Evolutionary conservation across 2,113 vertebrate genomes (phyloP).

Genomic region (Triplophysa tibetana): DNA sequence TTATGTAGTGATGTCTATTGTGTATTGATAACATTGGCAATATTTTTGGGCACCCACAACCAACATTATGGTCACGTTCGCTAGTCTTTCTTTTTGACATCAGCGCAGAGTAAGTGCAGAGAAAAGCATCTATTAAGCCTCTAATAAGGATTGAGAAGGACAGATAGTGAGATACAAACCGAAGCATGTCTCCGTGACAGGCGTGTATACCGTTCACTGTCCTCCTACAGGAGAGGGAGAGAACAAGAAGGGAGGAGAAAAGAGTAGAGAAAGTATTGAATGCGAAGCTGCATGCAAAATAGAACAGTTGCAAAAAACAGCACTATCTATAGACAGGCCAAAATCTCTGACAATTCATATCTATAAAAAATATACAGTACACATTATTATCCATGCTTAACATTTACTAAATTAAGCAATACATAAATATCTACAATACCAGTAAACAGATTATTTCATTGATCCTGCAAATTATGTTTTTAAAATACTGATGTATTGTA

Average conservation of each 20-base stretch:
- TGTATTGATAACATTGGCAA: too few species aligned
- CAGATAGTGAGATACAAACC: conserved; percentile 78
- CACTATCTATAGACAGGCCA: neutral
- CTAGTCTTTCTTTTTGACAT: neutral
- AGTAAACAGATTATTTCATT: neutral
- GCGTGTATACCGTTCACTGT: conserved; percentile 90
- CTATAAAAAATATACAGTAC: neutral
- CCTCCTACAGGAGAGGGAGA: conserved; percentile 77
- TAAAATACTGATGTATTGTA: too few species aligned
- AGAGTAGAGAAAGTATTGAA: neutral
- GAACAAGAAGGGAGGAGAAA: conserved; percentile 24
- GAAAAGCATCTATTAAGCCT: neutral
- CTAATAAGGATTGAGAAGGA: conserved; percentile 2
- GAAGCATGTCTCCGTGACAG: conserved; percentile 80
- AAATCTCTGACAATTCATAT: neutral
- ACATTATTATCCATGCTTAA: neutral
- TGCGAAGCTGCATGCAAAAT: neutral
- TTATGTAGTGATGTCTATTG: neutral
- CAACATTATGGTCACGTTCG: neutral
- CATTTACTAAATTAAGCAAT: too few species aligned
- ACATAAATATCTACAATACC: neutral
- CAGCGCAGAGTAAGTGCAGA: neutral
- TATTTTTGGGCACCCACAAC: neutral
- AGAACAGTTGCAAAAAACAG: neutral
- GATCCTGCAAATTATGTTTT: too few species aligned